Evolutionary conservation across 2,888 invertebrate genomes (phyloP), one percentile per base, ranked within the genome.

Genomic region (Hypselothyrea guttata): DNA sequence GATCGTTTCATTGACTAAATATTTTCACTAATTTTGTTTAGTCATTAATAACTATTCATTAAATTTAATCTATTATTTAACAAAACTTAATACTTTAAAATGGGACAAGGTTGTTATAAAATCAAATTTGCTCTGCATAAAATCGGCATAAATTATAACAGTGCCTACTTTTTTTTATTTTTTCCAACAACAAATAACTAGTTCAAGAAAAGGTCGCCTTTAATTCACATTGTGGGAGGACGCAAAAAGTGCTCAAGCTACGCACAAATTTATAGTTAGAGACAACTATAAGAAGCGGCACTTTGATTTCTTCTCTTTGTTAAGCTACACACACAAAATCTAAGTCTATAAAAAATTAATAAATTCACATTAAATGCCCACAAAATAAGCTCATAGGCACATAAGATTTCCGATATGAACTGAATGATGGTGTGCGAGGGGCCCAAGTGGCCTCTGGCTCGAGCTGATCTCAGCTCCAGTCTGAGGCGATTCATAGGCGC

Each of bases 311-410:
- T 74, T 67, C 71, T 63, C 62, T 56, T 54, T 51, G 16, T 47
- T 46, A 65, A 63, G 76, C 84, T 51, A 34, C 27, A 58, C 61
- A 30, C 30, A 58, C 63, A 30, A 76, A 81, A 67, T 81, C 84
- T 65, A 77, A 68, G 71, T 58, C 64, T 77, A 77, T 81, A 78
- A 69, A 71, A 81, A 66, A 81, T 84, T 74, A 78, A 78, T 81
- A 84, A 84, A 78, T 84, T 78, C 82, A 71, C 68, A 81, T 71
- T 52, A 65, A 78, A 67, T 22, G 59, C 31, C 57, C 41, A 55
- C 49, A 28, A 75, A 60, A 61, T 76, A 65, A 61, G 81, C 82
- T 71, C 41, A 72, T n/a, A n/a, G n/a, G 59, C 58, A 30, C 51
- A 67, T 62, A 75, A 75, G 71, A 78, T 81, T 71, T 78, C 63